These are phyloP conservation scores for Pterocles gutturalis DNA, from an alignment of 2,113 vertebrate species.

Conservation along the genomic window DNA sequence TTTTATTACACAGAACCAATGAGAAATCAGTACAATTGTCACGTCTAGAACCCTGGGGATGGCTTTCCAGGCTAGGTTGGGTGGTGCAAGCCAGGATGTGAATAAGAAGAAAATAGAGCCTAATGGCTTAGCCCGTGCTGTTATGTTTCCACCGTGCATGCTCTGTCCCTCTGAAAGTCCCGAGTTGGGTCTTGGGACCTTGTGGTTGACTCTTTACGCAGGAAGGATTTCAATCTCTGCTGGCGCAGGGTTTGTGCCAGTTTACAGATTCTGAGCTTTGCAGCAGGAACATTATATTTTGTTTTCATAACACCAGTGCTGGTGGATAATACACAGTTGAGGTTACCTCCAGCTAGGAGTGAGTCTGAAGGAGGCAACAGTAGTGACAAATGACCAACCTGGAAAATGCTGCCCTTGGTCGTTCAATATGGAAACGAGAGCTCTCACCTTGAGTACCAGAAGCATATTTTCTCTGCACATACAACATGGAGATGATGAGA, in stretches of 20 bases:
- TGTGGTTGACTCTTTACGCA: not conserved
- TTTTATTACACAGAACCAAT: not conserved
- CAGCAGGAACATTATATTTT: not conserved
- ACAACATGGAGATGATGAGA: not conserved
- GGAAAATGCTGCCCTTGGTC: not conserved
- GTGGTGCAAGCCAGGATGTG: not conserved
- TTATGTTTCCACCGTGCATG: not conserved
- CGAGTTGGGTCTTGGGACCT: not conserved
- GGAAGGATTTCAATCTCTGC: not conserved
- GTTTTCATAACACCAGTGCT: not conserved
- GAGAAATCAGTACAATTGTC: not conserved
- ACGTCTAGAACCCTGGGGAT: not conserved
- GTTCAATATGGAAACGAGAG: not conserved
- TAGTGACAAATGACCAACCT: not conserved
- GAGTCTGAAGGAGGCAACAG: not conserved
- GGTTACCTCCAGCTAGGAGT: not conserved
- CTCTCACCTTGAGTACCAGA: not conserved
- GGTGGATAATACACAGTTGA: not conserved
- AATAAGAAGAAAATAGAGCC: not conserved
- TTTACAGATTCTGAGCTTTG: not conserved
- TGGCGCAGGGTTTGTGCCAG: not conserved
- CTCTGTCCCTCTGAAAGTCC: not conserved
- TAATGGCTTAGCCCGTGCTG: not conserved
- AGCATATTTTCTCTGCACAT: accelerated
- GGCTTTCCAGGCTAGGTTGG: not conserved